Conservation (phyloP, 2,797 vertebrate species). For the Sphenopsis melanotis region DNA sequence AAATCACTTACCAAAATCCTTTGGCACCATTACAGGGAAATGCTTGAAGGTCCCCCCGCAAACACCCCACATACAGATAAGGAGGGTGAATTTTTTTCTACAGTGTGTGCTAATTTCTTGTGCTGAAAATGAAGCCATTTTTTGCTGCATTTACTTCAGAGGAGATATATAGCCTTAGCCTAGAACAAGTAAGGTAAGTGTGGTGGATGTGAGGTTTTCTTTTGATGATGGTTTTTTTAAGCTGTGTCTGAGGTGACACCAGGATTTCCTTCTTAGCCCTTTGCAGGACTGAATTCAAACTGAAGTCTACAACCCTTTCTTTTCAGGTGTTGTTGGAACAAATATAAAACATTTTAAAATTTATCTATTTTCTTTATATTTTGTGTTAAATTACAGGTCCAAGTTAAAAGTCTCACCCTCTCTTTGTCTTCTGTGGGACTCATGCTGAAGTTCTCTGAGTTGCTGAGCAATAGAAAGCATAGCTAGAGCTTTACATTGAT, state of each 20-base stretch:
- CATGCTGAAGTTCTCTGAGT: neutral
- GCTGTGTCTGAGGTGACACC: neutral
- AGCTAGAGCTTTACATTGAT: neutral
- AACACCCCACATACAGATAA: neutral
- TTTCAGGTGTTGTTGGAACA: neutral
- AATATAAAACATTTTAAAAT: neutral
- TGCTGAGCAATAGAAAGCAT: neutral
- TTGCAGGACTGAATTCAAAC: neutral
- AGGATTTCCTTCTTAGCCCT: neutral
- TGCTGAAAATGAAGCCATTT: neutral
- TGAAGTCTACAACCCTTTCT: neutral
- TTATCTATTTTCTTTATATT: neutral
- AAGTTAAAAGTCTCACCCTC: neutral
- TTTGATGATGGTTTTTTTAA: neutral
- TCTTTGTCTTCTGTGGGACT: neutral
- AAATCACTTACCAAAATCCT: neutral
- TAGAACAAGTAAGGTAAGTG: neutral
- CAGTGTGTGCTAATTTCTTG: rapidly evolving
- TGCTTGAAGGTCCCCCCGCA: neutral
- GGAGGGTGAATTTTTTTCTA: neutral
- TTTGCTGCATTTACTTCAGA: neutral
- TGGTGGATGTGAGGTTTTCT: neutral
- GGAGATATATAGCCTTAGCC: neutral
- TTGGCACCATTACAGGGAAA: neutral
- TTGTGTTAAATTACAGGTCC: neutral